A percentile compares a stretch with the other conserved stretches of the same genome.
phyloP scores from a whole-genome alignment of 2,888 invertebrate species.

The Ormyrus thymus region DNA sequence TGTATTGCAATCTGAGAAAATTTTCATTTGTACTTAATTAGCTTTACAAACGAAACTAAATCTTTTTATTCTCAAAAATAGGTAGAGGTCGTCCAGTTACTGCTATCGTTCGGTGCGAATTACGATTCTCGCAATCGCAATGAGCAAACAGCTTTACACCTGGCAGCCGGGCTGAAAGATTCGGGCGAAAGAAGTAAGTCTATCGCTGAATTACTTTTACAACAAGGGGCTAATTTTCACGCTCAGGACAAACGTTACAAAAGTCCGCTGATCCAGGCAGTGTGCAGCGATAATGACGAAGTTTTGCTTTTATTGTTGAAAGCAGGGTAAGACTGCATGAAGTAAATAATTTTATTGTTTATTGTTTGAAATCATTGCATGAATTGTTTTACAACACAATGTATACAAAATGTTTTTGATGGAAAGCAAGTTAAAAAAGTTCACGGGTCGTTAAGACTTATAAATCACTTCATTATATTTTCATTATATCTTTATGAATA shows the following conservation, averaged over 20 bases:
- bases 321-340: constrained; percentile 31
- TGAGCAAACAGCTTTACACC: constrained; percentile 20
- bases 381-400: too few species aligned
- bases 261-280: constrained; percentile 33
- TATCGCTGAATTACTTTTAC: constrained; percentile 11
- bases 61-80: neutral
- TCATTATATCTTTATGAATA: too few species aligned
- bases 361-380: neutral
- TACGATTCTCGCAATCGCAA: constrained; percentile 10
- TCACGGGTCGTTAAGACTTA: too few species aligned
- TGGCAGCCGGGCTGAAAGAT: neutral
- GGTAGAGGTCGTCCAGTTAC: constrained; percentile 18
- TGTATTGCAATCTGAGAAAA: too few species aligned
- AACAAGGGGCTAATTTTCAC: constrained; percentile 25
- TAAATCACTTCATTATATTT: too few species aligned
- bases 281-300: neutral
- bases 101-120: constrained; percentile 20
- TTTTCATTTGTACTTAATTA: too few species aligned
- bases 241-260: constrained; percentile 11
- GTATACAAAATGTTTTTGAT: too few species aligned
- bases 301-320: constrained; percentile 10
- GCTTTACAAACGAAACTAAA: neutral
- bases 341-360: neutral
- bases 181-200: too few species aligned
- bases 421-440: too few species aligned